phyloP scores from a whole-genome alignment of 2,113 vertebrate species.

The Reinhardtius hippoglossoides region DNA sequence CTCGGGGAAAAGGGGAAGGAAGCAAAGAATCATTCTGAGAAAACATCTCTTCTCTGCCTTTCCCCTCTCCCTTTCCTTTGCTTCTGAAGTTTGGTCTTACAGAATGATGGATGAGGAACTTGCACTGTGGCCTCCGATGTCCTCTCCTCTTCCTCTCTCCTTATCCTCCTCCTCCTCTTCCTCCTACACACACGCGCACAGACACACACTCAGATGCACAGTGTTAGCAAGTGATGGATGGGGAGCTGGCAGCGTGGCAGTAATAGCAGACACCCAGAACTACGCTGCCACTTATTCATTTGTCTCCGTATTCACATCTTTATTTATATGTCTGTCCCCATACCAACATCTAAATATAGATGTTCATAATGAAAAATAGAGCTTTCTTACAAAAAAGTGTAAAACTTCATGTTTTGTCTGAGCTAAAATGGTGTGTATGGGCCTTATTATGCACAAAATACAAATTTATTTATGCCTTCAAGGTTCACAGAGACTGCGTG shows the following conservation, averaged over 20 bases:
- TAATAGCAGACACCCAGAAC: conserved; percentile 72
- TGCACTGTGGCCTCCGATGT: conserved; percentile 73
- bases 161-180: conserved; percentile 61
- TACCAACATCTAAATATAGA: conserved; percentile 63
- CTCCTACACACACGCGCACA: conserved; percentile 29
- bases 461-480: background rate
- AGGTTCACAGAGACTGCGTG: background rate
- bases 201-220: conserved; percentile 36
- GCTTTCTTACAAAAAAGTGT: background rate
- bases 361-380: conserved; percentile 1
- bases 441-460: background rate
- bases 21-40: conserved; percentile 65
- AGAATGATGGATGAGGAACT: conserved; percentile 73
- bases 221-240: conserved; percentile 79
- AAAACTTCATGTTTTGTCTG: background rate
- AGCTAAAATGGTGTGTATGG: background rate
- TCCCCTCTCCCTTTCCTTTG: conserved; percentile 34
- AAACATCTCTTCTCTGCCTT: conserved; percentile 56
- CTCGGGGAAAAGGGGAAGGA: conserved; percentile 58
- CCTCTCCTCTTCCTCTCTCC: conserved; percentile 63
- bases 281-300: conserved; percentile 67
- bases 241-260: conserved; percentile 70
- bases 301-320: conserved; percentile 62
- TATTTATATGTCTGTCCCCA: conserved; percentile 55
- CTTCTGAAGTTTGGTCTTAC: conserved; percentile 62